Evolutionary conservation across 2,888 invertebrate species (phyloP), one percentile per base, ranked within the genome.

Genomic region (Campoletis raptor): DNA sequence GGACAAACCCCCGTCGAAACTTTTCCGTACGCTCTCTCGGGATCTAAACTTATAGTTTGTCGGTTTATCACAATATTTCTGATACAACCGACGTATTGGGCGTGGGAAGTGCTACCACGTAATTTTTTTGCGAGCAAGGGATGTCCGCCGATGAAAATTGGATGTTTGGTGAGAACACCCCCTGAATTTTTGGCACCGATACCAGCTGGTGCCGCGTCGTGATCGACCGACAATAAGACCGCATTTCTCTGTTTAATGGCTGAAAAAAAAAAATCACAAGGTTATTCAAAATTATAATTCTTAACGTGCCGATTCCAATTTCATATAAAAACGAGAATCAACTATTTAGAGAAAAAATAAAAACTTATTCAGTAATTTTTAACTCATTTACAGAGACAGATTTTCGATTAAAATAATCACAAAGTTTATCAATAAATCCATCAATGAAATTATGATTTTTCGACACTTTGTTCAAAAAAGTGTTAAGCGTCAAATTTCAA

Each of bases 61-160:
- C 81, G 86, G 93, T 96, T 96, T 70, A 98, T 96, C 76, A 95
- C 93, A 3, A 98, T 95, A 92, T 97, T 97, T 77, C 95, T 96
- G 69, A 98, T 96, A 93, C 98, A 98, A 36, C 98, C 98, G 54
- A 97, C 96, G 94, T 96, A 99, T 12, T 97, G 96, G 40, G 96
- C 95, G 18, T 95, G 95, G 0, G 97, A 97, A 57, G 95, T 95
- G 5, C 98, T 96, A 2, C 98, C 98, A 45, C 96, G 95, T 0
- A 95, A 92, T 87, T 92, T 92, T 70, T 93, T 94, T 77, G 92
- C 90, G 83, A 95, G 93, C 81, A 95, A 95, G 2, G 97, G 97
- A 94, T 98, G 97, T 0, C 99, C 99, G 30, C 99, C 99, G 91
- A 99, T 95, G 94, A 97, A 99, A 48, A 99, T 95, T 0, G 98